A percentile compares a stretch with the other conserved stretches of the same genome.
Evolutionary conservation across 2,113 vertebrate species (phyloP).

Genomic region (Ailurus styani): DNA sequence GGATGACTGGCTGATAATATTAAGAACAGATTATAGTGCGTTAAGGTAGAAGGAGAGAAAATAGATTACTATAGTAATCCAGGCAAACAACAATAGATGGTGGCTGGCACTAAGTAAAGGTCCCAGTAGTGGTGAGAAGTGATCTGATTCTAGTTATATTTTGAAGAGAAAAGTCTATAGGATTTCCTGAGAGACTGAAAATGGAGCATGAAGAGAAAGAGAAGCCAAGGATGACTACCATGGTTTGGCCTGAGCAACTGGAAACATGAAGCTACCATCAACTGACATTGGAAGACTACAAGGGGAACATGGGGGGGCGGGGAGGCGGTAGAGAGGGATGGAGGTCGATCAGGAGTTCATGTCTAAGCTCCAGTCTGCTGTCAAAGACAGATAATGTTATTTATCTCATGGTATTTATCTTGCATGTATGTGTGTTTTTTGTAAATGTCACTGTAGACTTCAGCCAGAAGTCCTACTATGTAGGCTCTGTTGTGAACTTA

Average conservation of each 20-base stretch:
- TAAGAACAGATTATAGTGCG: background rate
- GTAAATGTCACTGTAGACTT: background rate
- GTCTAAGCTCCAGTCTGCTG: background rate
- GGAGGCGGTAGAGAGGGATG: background rate
- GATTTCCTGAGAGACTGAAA: background rate
- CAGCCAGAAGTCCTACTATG: background rate
- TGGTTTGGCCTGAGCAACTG: background rate
- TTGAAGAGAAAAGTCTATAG: background rate
- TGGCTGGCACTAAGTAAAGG: background rate
- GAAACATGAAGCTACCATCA: background rate
- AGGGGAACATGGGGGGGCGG: too few species aligned
- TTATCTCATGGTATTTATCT: background rate
- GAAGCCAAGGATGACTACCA: background rate
- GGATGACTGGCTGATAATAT: background rate
- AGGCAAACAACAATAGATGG: background rate
- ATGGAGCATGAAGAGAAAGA: background rate
- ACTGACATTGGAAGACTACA: background rate
- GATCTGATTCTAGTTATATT: background rate
- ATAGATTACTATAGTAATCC: too few species aligned
- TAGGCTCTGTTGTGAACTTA: background rate
- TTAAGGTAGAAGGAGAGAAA: background rate
- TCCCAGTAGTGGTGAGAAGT: background rate
- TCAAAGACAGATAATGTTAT: background rate
- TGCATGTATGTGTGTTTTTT: background rate
- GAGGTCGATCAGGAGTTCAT: background rate